Conservation (phyloP, 2,113 vertebrate species). For the Sinocyclocheilus anshuiensis region DNA sequence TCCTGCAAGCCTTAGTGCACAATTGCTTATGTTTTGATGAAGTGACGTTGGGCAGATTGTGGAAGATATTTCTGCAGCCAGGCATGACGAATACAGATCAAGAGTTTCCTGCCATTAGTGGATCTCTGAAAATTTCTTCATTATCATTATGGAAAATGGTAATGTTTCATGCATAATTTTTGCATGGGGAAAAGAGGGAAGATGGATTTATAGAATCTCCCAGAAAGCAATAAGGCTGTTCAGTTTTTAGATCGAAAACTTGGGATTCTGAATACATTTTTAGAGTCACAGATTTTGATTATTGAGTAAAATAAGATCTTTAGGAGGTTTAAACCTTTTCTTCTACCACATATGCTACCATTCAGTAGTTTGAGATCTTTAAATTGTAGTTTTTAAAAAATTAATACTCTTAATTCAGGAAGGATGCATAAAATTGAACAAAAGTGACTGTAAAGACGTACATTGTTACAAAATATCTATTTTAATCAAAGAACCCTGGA, state of each 20-base stretch:
- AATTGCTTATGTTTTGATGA: slow-evolving; percentile 55
- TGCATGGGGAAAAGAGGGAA: slow-evolving; percentile 18
- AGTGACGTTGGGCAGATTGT: slow-evolving; percentile 58
- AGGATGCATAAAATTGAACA: not conserved
- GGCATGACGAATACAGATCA: slow-evolving; percentile 58
- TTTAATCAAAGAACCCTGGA: not conserved
- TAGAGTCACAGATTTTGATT: not conserved
- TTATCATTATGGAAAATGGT: slow-evolving; percentile 28
- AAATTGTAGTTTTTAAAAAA: no score
- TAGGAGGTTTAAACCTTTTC: not conserved
- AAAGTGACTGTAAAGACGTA: not conserved
- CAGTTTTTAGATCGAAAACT: not conserved
- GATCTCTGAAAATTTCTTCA: slow-evolving; percentile 44
- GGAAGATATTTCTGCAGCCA: slow-evolving; percentile 58
- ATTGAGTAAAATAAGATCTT: not conserved
- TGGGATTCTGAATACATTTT: not conserved
- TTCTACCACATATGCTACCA: not conserved
- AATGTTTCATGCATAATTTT: slow-evolving; percentile 29
- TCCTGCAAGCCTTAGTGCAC: slow-evolving; percentile 49
- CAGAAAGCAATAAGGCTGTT: slow-evolving; percentile 38
- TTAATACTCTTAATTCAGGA: not conserved
- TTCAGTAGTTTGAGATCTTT: not conserved
- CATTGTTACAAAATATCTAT: no score
- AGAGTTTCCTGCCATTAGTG: slow-evolving; percentile 48
- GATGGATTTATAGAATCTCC: slow-evolving; percentile 59